Percentiles rank a stretch among this genome's conserved stretches.
Evolutionary conservation across 2,113 vertebrate genomes (phyloP).

Genomic region (Xenopus laevis): DNA sequence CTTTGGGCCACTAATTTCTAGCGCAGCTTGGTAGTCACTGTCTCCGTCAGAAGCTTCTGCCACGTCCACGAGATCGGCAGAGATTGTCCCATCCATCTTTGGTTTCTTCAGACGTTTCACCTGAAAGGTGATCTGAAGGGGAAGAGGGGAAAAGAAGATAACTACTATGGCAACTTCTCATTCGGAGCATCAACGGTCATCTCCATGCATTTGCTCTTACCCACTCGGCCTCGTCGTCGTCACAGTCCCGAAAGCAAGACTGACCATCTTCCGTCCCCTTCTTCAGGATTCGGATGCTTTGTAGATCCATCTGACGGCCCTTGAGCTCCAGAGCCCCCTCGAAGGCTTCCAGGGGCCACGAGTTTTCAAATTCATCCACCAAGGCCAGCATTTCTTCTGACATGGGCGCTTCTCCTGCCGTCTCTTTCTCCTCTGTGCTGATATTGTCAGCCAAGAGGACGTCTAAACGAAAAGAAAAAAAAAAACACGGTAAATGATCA

Average conservation of each 20-base stretch:
- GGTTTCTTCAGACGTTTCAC: slow-evolving; percentile 93
- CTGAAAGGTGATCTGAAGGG: slow-evolving; percentile 93
- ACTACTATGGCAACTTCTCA: no score
- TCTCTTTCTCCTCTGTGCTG: slow-evolving; percentile 78
- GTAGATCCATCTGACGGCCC: slow-evolving; percentile 85
- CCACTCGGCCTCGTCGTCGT: slow-evolving; percentile 97
- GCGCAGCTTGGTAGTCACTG: slow-evolving; percentile 66
- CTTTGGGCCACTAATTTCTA: slow-evolving; percentile 95
- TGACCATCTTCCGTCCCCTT: slow-evolving; percentile 76
- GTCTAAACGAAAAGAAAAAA: slow-evolving; percentile 53
- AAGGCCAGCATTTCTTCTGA: slow-evolving; percentile 74
- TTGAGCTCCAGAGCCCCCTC: slow-evolving; percentile 89
- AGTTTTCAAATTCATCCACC: slow-evolving; percentile 81
- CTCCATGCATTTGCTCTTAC: slow-evolving; percentile 55
- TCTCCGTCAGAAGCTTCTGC: slow-evolving; percentile 56
- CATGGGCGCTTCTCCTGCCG: slow-evolving; percentile 59
- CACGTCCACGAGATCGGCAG: slow-evolving; percentile 62
- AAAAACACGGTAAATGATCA: no score
- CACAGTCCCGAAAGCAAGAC: slow-evolving; percentile 94
- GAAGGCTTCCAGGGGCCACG: slow-evolving; percentile 92
- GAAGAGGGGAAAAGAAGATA: neutral
- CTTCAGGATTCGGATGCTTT: slow-evolving; percentile 91
- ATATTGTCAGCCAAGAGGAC: slow-evolving; percentile 85
- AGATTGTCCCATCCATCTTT: slow-evolving; percentile 72
- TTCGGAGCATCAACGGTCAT: no score